phyloP scores from a whole-genome alignment of 2,797 vertebrate genomes.

The Cossypha heuglini region DNA sequence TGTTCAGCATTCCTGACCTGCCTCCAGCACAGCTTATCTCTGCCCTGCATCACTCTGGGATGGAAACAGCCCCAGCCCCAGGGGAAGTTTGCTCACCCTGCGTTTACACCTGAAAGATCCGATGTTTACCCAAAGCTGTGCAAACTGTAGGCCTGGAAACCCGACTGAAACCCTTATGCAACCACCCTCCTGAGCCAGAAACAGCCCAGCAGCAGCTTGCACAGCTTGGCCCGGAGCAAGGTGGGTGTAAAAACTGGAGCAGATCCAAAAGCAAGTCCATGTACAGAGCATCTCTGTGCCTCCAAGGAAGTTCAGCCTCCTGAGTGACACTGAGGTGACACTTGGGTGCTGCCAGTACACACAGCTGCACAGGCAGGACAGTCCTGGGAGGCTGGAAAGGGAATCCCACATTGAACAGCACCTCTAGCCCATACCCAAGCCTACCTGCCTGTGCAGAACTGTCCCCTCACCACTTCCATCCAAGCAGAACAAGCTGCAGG shows the following conservation, averaged over 20 bases:
- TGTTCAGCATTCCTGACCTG: background rate
- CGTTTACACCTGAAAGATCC: background rate
- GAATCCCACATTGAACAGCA: background rate
- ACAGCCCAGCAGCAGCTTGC: background rate
- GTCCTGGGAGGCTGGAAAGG: background rate
- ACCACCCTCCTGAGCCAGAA: background rate
- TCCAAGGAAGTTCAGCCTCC: background rate
- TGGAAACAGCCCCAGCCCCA: background rate
- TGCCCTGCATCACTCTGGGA: rapidly evolving
- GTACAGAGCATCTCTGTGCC: background rate
- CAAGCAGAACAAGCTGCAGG: background rate
- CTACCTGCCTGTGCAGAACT: rapidly evolving
- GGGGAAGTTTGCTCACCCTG: background rate
- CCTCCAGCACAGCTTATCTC: background rate
- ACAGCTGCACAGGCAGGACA: background rate
- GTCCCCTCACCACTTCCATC: background rate
- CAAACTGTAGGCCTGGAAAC: slow-evolving; percentile 14
- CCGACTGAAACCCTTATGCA: background rate
- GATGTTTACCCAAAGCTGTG: slow-evolving; percentile 4
- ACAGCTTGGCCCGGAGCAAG: background rate
- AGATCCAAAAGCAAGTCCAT: background rate
- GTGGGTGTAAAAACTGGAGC: background rate
- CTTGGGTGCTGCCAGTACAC: background rate
- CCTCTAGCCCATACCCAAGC: no score
- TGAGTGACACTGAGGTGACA: background rate